Conservation (phyloP, 1,140 invertebrate genomes). For the Drosophila biarmipes region DNA sequence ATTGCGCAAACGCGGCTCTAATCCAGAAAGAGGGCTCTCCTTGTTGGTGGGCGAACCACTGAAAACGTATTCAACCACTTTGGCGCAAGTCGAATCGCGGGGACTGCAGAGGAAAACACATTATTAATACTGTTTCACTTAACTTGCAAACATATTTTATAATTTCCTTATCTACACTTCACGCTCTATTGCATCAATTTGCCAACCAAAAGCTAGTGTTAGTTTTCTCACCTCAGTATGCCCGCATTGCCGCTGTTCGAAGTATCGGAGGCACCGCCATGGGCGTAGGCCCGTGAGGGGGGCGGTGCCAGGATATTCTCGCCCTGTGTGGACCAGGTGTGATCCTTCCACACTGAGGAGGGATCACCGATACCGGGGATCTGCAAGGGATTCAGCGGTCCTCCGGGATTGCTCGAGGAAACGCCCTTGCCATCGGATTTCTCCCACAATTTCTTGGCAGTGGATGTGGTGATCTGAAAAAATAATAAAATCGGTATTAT, state of each 20-base stretch:
- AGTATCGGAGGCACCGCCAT: constrained; percentile 72
- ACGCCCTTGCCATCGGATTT: constrained; percentile 82
- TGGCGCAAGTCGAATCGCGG: constrained; percentile 91
- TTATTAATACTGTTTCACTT: not conserved
- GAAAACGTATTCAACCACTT: constrained; percentile 99
- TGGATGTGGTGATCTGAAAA: constrained; percentile 83
- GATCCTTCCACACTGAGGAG: constrained; percentile 83
- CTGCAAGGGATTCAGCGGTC: constrained; percentile 79
- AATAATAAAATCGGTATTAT: not conserved
- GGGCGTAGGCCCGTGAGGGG: constrained; percentile 72
- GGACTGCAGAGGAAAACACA: constrained; percentile 83
- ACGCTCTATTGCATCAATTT: constrained; percentile 26
- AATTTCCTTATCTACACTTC: constrained; percentile 21
- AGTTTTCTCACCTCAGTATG: constrained; percentile 74
- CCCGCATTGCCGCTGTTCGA: constrained; percentile 80
- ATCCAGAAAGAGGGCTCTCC: constrained; percentile 86
- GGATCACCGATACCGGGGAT: constrained; percentile 82
- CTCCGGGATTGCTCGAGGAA: constrained; percentile 65
- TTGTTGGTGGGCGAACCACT: constrained; percentile 94
- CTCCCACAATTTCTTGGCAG: constrained; percentile 84
- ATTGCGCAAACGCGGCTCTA: constrained; percentile 90
- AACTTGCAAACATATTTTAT: not conserved
- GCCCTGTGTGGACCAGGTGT: constrained; percentile 83
- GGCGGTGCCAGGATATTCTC: constrained; percentile 81
- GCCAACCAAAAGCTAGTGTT: not conserved